Evolutionary conservation across 2,888 invertebrate genomes (phyloP).

Genomic region (Protonemura montana): DNA sequence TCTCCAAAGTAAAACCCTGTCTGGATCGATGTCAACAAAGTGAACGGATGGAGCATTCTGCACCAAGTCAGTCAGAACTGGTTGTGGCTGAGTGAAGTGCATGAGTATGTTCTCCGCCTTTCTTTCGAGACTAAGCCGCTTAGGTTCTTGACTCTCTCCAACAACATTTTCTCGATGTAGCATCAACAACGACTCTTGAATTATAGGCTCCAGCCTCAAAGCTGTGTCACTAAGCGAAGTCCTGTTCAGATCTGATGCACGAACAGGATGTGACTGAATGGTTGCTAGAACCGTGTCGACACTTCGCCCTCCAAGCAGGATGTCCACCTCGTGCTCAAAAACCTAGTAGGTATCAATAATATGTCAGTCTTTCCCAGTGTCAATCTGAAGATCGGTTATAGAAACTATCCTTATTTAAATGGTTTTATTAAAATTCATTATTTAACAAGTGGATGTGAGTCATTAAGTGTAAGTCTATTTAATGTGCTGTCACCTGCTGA

Average conservation of each 20-base stretch:
- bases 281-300: constrained; percentile 1
- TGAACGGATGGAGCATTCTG: constrained; percentile 22
- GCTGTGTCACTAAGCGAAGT: neutral
- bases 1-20: constrained; percentile 19
- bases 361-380: neutral
- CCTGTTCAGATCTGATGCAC: neutral
- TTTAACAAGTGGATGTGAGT: too few relatives aligned
- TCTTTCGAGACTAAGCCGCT: neutral
- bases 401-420: too few relatives aligned
- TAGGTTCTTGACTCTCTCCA: neutral
- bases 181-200: constrained; percentile 29
- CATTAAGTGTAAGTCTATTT: too few relatives aligned
- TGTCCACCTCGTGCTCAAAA: constrained; percentile 19
- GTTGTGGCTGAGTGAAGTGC: constrained; percentile 22
- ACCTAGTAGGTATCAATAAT: constrained; percentile 7
- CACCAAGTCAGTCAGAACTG: neutral
- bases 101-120: constrained; percentile 20
- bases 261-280: neutral
- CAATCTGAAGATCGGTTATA: too few relatives aligned
- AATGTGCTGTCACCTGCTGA: constrained; percentile 30
- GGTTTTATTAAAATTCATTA: too few relatives aligned
- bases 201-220: constrained; percentile 2
- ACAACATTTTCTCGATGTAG: constrained; percentile 23
- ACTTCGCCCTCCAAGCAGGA: constrained; percentile 29
- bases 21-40: constrained; percentile 20